These are phyloP conservation scores for Leucosticte australis DNA, from an alignment of 2,113 vertebrate species.

Conservation along the genomic window DNA sequence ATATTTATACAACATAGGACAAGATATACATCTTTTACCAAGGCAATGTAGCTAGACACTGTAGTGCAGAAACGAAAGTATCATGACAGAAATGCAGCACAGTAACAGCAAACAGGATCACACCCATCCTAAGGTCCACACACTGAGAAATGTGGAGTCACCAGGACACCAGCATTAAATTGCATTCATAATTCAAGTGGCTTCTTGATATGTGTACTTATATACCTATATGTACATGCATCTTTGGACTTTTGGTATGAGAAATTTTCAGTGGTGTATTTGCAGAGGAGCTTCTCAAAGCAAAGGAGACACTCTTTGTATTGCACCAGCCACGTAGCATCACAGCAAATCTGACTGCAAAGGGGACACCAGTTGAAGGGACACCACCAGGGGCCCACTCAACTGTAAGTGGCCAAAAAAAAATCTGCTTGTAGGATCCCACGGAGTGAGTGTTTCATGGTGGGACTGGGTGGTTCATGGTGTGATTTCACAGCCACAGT, in stretches of 20 bases:
- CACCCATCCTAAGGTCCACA: neutral
- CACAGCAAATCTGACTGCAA: neutral
- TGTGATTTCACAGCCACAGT: neutral
- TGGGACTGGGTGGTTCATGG: neutral
- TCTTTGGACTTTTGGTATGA: neutral
- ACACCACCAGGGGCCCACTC: neutral
- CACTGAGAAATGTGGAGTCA: neutral
- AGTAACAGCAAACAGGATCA: neutral
- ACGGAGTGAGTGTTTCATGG: fast-evolving
- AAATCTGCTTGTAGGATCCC: neutral
- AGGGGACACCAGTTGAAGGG: neutral
- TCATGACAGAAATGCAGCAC: neutral
- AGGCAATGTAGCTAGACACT: neutral
- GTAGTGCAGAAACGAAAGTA: neutral
- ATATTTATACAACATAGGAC: neutral
- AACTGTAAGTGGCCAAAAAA: neutral
- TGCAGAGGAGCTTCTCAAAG: neutral
- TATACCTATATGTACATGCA: neutral
- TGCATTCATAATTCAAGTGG: neutral
- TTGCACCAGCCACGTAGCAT: neutral
- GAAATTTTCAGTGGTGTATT: neutral
- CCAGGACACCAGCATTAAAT: neutral
- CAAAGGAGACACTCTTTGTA: neutral
- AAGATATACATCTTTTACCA: neutral
- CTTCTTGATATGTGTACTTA: neutral